Conservation (phyloP, 1,140 invertebrate species). For the Lordiphosa stackelbergi region DNA sequence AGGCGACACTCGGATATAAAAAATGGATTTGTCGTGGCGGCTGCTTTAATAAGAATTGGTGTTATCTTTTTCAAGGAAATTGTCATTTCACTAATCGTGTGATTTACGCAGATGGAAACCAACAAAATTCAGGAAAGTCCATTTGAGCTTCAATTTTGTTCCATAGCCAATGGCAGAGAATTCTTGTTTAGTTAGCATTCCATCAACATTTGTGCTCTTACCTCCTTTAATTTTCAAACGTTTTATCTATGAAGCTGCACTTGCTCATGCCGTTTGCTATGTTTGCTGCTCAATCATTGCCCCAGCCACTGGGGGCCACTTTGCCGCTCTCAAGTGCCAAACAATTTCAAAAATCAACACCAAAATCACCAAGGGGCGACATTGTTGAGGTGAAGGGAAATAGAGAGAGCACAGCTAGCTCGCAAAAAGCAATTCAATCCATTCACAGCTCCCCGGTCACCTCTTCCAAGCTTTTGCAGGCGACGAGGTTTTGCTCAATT, state of each 20-base stretch:
- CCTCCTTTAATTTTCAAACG: conserved; percentile 22
- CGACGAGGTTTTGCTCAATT: conserved; percentile 53
- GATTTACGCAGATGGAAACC: neutral
- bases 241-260: conserved; percentile 12
- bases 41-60: conserved; percentile 20
- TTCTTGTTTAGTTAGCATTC: conserved; percentile 13
- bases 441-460: conserved; percentile 32
- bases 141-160: conserved; percentile 1
- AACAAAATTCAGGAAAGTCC: neutral
- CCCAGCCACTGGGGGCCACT: conserved; percentile 54
- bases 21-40: conserved; percentile 23
- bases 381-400: conserved; percentile 5
- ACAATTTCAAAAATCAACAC: conserved; percentile 73
- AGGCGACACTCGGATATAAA: conserved; percentile 16
- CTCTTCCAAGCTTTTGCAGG: conserved; percentile 18
- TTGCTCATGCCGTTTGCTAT: conserved; percentile 18
- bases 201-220: conserved; percentile 6
- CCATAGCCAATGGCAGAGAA: conserved; percentile 5
- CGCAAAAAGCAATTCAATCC: conserved; percentile 42
- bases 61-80: neutral
- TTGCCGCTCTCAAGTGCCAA: conserved; percentile 70
- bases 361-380: conserved; percentile 21
- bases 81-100: neutral
- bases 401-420: conserved; percentile 15
- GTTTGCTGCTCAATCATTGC: conserved; percentile 37